phyloP scores from a whole-genome alignment of 2,113 vertebrate species.

The Hippocampus mohnikei region DNA sequence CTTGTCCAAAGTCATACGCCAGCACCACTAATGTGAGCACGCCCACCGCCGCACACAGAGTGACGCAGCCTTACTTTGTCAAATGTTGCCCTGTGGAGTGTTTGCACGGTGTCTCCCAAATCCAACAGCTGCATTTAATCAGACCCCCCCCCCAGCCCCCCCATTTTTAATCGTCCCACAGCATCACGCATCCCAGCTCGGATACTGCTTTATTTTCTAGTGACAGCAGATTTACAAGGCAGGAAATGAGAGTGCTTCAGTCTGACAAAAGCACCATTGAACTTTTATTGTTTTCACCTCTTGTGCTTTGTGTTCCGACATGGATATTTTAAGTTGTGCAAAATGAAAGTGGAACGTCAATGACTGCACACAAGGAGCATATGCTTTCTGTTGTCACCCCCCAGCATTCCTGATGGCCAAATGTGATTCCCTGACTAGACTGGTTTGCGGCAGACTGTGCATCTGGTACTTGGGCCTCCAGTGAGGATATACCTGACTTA shows the following conservation, averaged over 20 bases:
- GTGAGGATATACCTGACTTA: no score
- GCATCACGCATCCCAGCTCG: constrained; percentile 44
- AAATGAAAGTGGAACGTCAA: background rate
- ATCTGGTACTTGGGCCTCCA: no score
- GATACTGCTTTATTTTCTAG: constrained; percentile 26
- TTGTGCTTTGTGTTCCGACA: constrained; percentile 1
- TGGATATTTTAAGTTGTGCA: background rate
- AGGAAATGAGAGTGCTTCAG: constrained; percentile 24
- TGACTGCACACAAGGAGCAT: constrained; percentile 1
- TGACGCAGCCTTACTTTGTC: constrained; percentile 33
- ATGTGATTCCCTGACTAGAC: no score
- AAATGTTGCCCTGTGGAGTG: constrained; percentile 37
- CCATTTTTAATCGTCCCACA: constrained; percentile 44
- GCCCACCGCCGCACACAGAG: constrained; percentile 22
- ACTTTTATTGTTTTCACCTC: constrained; percentile 8
- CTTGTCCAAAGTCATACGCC: no score
- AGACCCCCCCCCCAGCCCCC: constrained; percentile 1
- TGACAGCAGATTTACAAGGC: constrained; percentile 38
- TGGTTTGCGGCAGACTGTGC: no score
- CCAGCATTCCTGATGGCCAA: background rate
- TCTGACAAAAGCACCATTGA: constrained; percentile 17
- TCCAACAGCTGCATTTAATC: constrained; percentile 63
- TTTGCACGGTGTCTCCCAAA: constrained; percentile 30
- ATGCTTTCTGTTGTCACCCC: background rate
- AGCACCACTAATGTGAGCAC: constrained; percentile 4